Conservation (phyloP, 2,888 invertebrate species). For the Vannuccia rotundouncinata region DNA sequence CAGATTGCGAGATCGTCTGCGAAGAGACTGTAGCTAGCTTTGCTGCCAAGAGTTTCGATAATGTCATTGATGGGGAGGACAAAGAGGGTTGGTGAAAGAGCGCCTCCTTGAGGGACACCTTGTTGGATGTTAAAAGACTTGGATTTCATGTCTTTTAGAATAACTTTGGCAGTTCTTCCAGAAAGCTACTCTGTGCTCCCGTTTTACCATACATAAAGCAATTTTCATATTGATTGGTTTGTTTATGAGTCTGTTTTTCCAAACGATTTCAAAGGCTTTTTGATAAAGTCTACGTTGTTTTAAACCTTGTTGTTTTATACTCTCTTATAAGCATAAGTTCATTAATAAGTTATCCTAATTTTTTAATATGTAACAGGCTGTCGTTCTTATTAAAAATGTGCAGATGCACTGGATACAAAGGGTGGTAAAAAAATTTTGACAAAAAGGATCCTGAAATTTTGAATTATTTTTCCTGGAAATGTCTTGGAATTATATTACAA, state of each 20-base stretch:
- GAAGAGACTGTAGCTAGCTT: background rate
- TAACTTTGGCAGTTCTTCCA: background rate
- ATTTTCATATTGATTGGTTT: background rate
- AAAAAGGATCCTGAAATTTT: no score
- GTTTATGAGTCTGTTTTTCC: background rate
- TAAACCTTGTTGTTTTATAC: no score
- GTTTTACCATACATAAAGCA: background rate
- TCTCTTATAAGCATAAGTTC: no score
- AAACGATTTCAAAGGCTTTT: background rate
- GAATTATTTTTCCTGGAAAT: no score
- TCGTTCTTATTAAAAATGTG: no score
- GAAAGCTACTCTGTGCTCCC: background rate
- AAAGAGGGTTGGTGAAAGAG: conserved; percentile 57
- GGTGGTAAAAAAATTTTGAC: no score
- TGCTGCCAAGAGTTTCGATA: background rate
- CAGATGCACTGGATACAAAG: no score
- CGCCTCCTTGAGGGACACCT: background rate
- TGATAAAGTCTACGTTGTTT: background rate
- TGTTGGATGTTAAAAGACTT: background rate
- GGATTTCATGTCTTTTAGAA: background rate
- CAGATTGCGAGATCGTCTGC: conserved; percentile 3
- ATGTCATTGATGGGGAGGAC: conserved; percentile 57
- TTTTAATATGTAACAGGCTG: no score
- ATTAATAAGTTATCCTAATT: no score
- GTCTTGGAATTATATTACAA: no score